Percentiles rank a stretch among this genome's conserved stretches.
phyloP scores from a whole-genome alignment of 2,113 vertebrate genomes.

The Pomatorhinus ruficollis region DNA sequence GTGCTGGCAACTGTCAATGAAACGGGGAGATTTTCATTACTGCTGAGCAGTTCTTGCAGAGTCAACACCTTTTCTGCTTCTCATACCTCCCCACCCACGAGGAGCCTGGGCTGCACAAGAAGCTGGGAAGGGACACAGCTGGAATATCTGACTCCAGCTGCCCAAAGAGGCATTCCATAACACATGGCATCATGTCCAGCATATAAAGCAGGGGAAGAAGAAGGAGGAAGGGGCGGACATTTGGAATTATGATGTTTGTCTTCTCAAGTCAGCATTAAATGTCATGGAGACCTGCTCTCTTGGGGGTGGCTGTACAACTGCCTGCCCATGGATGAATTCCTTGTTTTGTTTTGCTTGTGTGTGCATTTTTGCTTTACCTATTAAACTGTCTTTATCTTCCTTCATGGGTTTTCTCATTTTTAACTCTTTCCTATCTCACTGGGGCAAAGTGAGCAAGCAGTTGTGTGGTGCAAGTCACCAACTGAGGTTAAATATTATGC shows the following conservation, averaged over 20 bases:
- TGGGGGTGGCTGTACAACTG: fast-evolving
- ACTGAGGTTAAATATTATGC: fast-evolving
- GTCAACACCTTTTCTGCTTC: not conserved
- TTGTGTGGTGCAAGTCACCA: too few species aligned
- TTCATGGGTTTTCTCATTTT: not conserved
- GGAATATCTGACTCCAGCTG: not conserved
- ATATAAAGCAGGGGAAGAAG: not conserved
- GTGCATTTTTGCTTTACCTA: not conserved
- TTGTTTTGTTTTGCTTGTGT: not conserved
- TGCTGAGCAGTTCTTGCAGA: not conserved
- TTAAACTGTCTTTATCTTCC: not conserved
- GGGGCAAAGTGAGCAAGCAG: not conserved
- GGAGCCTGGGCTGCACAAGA: not conserved
- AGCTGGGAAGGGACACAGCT: not conserved
- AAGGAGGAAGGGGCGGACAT: fast-evolving
- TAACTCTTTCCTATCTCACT: not conserved
- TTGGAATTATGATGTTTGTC: not conserved
- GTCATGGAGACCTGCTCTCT: not conserved
- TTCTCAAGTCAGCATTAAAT: not conserved
- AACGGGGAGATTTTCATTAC: not conserved
- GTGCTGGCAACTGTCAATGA: not conserved
- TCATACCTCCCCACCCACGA: not conserved
- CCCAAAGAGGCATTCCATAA: not conserved
- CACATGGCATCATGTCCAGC: not conserved
- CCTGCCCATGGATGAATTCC: not conserved